phyloP scores from a whole-genome alignment of 2,888 invertebrate genomes.

The Nephrocerus scutellatus region DNA sequence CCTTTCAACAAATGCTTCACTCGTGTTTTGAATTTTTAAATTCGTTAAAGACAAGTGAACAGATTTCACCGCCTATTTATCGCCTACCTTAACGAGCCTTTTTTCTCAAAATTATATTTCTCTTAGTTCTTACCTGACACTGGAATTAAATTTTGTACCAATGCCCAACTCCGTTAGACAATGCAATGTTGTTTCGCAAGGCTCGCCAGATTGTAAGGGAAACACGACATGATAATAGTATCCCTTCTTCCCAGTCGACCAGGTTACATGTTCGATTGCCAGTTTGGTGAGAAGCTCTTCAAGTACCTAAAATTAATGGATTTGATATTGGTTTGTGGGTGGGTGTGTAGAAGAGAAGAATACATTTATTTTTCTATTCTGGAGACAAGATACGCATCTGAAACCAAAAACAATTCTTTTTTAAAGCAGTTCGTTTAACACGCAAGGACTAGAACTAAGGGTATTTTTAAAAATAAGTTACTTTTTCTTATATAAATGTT shows the following conservation, averaged over 20 bases:
- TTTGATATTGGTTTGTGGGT: neutral
- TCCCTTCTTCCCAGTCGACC: slow-evolving; percentile 61
- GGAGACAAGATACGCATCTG: neutral
- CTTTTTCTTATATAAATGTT: neutral
- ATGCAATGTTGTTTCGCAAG: slow-evolving; percentile 66
- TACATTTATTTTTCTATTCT: neutral
- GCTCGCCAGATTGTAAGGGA: slow-evolving; percentile 61
- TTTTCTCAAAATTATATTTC: neutral
- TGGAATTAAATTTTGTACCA: slow-evolving; percentile 61
- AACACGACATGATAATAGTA: slow-evolving; percentile 66
- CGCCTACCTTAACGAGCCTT: neutral
- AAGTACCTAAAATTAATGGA: slow-evolving; percentile 51
- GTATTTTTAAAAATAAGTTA: neutral
- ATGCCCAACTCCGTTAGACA: slow-evolving; percentile 67
- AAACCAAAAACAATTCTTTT: neutral
- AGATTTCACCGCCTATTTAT: slow-evolving; percentile 4
- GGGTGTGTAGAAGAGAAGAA: neutral
- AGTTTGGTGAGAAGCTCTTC: slow-evolving; percentile 61
- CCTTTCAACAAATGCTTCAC: too few species aligned
- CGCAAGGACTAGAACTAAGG: too few species aligned
- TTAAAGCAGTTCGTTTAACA: neutral
- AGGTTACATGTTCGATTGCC: slow-evolving; percentile 62
- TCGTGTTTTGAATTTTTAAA: too few species aligned
- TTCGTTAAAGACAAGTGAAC: too few species aligned
- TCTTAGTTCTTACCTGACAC: slow-evolving; percentile 56